Base-by-base conservation (phyloP, 2,797 vertebrate species). In the Pseudomugil gertrudae region DNA sequence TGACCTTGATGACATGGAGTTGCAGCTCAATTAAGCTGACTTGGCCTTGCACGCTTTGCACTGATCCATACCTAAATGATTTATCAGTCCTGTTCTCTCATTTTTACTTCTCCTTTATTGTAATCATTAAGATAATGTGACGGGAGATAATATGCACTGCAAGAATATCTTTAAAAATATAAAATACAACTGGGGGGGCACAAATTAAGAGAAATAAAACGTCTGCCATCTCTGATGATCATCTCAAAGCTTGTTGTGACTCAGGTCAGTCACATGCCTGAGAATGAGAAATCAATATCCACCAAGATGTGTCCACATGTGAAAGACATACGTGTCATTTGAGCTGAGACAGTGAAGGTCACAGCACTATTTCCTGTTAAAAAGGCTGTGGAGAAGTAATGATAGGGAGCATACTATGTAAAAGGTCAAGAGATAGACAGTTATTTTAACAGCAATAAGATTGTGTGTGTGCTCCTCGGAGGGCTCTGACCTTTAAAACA, bases 1-100 rank as follows among this genome's bases (percentile, higher is more conserved):
- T 93, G 89, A 92, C 88, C 90, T 89, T 76, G 79, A 58, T 87
- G 88, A 90, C 88, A 84, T 69, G 52, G 63, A 79, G 81, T 87
- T 82, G 84, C 83, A 79, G 88, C 87, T 92, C 90, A 91, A 92
- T 92, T 90, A 92, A 81, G 81, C 63, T 24, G 54, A 74, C 80
- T 88, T 88, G 85, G 85, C 81, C 79, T 56, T 43, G 74, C 67
- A 71, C 67, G 72, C 65, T 52, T 68, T 47, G 51, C 35, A 77
- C 72, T 80, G 76, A 89, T 88, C 87, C 71, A 79, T 78, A 89
- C 59, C 68, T 68, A 69, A 83, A 86, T 74, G 52, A 82, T 45
- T 78, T 1, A 74, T 89, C 84, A 74, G 60, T 74, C 70, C 38
- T 6, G 17, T 55, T 64, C 67, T 53, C 53, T 72, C 63, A 40